Evolutionary conservation across 2,797 vertebrate genomes (phyloP).

Genomic region (Peromyscus aztecus): DNA sequence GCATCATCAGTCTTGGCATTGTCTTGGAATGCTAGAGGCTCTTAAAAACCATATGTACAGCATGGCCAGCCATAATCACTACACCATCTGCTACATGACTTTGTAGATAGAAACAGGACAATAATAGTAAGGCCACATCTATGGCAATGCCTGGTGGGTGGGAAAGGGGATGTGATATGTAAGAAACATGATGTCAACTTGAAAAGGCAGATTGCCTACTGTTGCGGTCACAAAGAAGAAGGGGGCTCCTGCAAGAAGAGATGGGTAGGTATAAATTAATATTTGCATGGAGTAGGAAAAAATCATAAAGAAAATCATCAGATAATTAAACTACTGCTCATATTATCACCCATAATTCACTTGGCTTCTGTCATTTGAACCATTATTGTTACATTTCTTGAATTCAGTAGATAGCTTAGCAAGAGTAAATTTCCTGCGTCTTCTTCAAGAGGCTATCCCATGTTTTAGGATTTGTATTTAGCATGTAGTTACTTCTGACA

Average conservation of each 20-base stretch:
- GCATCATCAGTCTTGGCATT: background rate
- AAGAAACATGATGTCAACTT: background rate
- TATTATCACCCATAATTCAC: background rate
- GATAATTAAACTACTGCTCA: background rate
- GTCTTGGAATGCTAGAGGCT: background rate
- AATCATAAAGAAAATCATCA: background rate
- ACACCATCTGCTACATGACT: background rate
- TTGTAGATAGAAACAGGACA: background rate
- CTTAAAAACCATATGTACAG: background rate
- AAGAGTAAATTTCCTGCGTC: background rate
- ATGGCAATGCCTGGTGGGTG: background rate
- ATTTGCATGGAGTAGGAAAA: background rate
- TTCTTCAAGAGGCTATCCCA: background rate
- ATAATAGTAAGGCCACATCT: background rate
- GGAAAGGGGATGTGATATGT: fast-evolving
- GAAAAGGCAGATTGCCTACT: background rate
- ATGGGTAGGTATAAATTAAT: background rate
- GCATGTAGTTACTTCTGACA: background rate
- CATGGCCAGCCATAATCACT: background rate
- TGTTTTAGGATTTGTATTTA: constrained; percentile 3
- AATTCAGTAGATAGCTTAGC: background rate
- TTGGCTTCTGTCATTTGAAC: background rate
- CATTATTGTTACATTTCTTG: background rate
- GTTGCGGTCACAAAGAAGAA: background rate
- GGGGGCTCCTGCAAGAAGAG: background rate